A percentile compares a stretch with the other conserved stretches of the same genome.
phyloP scores from a whole-genome alignment of 2,113 vertebrate genomes.

The Tachysurus vachellii region DNA sequence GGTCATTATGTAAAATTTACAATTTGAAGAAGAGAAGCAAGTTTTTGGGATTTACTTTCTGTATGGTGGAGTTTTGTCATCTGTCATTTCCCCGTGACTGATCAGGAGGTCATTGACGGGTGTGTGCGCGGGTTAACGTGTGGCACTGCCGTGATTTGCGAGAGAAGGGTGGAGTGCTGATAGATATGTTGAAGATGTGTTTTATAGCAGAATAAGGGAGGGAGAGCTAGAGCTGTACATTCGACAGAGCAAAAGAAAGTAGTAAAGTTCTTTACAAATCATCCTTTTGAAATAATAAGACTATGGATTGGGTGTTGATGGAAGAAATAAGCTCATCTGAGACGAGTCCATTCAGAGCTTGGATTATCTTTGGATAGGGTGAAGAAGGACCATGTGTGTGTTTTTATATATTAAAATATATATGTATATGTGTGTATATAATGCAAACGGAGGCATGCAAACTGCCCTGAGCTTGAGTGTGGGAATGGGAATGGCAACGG shows the following conservation, averaged over 20 bases:
- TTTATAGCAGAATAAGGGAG: slow-evolving; percentile 3
- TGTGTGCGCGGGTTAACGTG: slow-evolving; percentile 1
- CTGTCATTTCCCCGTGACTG: not conserved
- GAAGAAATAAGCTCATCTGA: slow-evolving; percentile 72
- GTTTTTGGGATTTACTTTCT: slow-evolving; percentile 6
- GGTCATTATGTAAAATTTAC: slow-evolving; percentile 18
- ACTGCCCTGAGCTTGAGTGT: slow-evolving; percentile 71
- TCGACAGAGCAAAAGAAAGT: slow-evolving; percentile 4
- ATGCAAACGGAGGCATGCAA: slow-evolving; percentile 83
- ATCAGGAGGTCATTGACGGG: slow-evolving; percentile 5
- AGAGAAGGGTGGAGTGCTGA: slow-evolving; percentile 5
- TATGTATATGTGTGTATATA: slow-evolving; percentile 61
- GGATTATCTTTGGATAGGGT: not conserved
- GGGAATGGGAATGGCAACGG: slow-evolving; percentile 76
- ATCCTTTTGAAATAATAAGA: slow-evolving; percentile 84
- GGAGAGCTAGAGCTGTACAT: not conserved
- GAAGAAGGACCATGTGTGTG: not conserved
- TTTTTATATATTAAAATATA: too few species aligned
- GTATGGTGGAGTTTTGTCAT: not conserved
- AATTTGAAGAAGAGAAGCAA: not conserved
- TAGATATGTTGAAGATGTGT: slow-evolving; percentile 26
- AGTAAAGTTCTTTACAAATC: slow-evolving; percentile 68
- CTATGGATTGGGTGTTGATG: slow-evolving; percentile 82
- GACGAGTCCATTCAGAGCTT: slow-evolving; percentile 68
- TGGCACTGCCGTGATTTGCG: slow-evolving; percentile 11